Evolutionary conservation across 2,797 vertebrate genomes (phyloP).

Genomic region (Xenopus petersii): DNA sequence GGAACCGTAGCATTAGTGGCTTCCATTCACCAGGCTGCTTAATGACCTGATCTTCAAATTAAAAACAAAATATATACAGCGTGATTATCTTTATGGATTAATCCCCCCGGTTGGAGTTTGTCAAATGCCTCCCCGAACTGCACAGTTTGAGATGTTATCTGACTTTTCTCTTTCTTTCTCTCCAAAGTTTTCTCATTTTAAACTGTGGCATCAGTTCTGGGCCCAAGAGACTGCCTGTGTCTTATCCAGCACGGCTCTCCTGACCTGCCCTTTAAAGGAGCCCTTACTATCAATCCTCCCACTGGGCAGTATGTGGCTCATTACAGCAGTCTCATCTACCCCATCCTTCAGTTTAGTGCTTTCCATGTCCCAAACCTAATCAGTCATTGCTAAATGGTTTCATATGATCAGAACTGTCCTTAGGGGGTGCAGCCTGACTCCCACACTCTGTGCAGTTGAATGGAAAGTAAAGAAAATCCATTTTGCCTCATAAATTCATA

Average conservation of each 20-base stretch:
- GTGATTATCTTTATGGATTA: conserved; percentile 19
- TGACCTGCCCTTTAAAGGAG: conserved; percentile 30
- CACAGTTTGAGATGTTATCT: neutral
- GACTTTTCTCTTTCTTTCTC: neutral
- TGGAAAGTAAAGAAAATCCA: too few relatives aligned
- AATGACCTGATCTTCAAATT: conserved; percentile 35
- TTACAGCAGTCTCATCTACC: conserved; percentile 24
- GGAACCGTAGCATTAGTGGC: conserved; percentile 23
- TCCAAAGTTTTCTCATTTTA: conserved; percentile 34
- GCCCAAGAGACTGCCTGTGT: neutral
- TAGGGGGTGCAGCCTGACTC: too few relatives aligned
- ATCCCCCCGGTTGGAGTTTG: neutral
- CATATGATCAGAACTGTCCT: too few relatives aligned
- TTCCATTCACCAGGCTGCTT: conserved; percentile 24
- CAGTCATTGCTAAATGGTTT: too few relatives aligned
- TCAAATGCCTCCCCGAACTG: neutral
- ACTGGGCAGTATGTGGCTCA: conserved; percentile 22
- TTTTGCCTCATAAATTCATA: too few relatives aligned
- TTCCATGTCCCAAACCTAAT: neutral
- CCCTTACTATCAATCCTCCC: conserved; percentile 37
- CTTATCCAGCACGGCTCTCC: neutral
- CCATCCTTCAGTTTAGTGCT: conserved; percentile 30
- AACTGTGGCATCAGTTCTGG: neutral
- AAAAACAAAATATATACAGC: conserved; percentile 29
- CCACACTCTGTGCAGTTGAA: too few relatives aligned